Conservation (phyloP, 2,888 invertebrate genomes). For the Entomobrya multifasciata region DNA sequence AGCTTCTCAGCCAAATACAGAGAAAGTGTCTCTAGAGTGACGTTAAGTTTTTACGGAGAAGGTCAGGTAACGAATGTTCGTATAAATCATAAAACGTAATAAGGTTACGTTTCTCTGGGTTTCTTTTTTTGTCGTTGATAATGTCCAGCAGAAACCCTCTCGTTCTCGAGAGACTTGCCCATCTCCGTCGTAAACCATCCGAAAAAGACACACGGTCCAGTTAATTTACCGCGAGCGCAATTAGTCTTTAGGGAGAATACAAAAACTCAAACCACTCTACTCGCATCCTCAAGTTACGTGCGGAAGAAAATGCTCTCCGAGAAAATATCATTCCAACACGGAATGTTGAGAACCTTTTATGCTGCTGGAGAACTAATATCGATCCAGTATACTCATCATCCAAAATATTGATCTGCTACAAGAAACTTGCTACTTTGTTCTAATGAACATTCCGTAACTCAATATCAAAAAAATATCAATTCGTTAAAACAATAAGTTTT, state of each 20-base stretch:
- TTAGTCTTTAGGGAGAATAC: constrained; percentile 23
- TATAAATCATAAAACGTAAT: constrained; percentile 9
- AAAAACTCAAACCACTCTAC: background rate
- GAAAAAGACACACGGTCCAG: constrained; percentile 46
- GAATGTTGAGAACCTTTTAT: background rate
- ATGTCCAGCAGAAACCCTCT: background rate
- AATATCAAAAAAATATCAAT: too few relatives aligned
- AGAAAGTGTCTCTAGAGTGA: constrained; percentile 34
- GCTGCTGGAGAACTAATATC: too few relatives aligned
- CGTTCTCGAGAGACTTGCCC: too few relatives aligned
- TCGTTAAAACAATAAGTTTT: too few relatives aligned
- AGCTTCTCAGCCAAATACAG: too few relatives aligned
- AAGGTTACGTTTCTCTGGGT: constrained; percentile 10
- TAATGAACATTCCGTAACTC: too few relatives aligned
- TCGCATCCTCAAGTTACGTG: background rate
- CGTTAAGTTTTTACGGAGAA: background rate
- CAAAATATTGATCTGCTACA: too few relatives aligned
- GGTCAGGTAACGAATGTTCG: background rate
- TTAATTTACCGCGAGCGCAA: constrained; percentile 54
- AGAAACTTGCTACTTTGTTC: too few relatives aligned
- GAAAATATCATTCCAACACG: too few relatives aligned
- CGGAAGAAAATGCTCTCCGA: too few relatives aligned
- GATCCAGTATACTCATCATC: background rate
- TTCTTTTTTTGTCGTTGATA: background rate
- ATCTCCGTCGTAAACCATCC: too few relatives aligned